Evolutionary conservation across 2,888 invertebrate genomes (phyloP), one percentile per base, ranked within the genome.

Genomic region (Salticus scenicus): DNA sequence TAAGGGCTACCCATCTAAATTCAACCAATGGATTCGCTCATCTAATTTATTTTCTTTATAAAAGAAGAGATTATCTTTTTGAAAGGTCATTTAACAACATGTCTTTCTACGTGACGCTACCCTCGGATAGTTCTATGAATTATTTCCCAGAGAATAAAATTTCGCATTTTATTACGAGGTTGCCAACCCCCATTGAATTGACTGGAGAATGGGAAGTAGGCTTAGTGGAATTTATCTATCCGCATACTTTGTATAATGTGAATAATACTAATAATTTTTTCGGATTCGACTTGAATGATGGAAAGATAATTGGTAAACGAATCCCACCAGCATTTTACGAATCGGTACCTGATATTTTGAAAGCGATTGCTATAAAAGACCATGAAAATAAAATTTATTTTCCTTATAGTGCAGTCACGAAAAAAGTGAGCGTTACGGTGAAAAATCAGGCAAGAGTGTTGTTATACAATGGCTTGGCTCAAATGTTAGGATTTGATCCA

Each of bases 91-190:
- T 73, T 31, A 10, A 14, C 7, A 51, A 27, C 10, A 73, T 73
- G 72, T 5, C 20, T 51, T 76, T 76, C 42, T 89, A 88, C 76
- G 27, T 89, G 1, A 89, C 88, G 5, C 70, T 89, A 0, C 82
- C 88, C 28, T 88, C 88, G 41, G 89, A 89, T 72, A 89, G 88
- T 63, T 89, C 89, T 17, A 89, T 89, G 88, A 14, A 80, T 2
- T 88, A 88, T 72, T 89, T 88, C 83, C 88, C 89, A 0, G 78
- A 88, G 33, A 90, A 90, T 80, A 89, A 84, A n/a, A 87, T 89
- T 8, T 78, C 89, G 12, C 73, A 88, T 57, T 90, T 88, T 78
- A 86, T 31, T 66, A 90, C 89, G 2, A 88, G 89, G 14, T 72
- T 90, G 72, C 88, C 88, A 8, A 72, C 83, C 37, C 67, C 77